phyloP scores from a whole-genome alignment of 2,888 invertebrate genomes.

The Heteromurus nitidus region DNA sequence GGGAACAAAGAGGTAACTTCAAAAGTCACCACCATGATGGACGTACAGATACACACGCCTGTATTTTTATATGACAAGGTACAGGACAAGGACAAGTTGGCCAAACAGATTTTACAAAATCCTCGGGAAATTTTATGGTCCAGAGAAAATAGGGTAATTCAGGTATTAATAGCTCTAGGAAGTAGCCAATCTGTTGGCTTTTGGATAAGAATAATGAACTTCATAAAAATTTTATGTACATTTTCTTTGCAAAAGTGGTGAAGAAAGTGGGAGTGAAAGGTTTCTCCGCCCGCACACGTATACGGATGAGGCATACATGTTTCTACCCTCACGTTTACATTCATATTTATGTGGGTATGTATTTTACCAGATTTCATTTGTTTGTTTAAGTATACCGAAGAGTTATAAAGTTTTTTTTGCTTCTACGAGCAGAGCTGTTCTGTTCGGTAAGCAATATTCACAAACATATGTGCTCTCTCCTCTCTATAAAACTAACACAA shows the following conservation, averaged over 20 bases:
- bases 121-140: constrained; percentile 34
- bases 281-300: background rate
- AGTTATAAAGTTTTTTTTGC: background rate
- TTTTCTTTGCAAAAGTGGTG: constrained; percentile 17
- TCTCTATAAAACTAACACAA: background rate
- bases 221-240: constrained; percentile 55
- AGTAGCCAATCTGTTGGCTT: constrained; percentile 56
- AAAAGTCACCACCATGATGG: too few relatives aligned
- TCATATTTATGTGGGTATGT: too few relatives aligned
- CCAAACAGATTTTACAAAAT: constrained; percentile 21
- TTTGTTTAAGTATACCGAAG: background rate
- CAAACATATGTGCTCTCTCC: too few relatives aligned
- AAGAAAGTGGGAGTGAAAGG: background rate
- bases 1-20: too few relatives aligned
- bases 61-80: too few relatives aligned
- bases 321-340: too few relatives aligned
- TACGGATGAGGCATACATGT: too few relatives aligned
- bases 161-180: constrained; percentile 44
- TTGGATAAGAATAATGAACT: constrained; percentile 54
- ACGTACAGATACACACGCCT: too few relatives aligned
- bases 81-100: too few relatives aligned
- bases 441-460: background rate
- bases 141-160: constrained; percentile 46
- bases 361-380: background rate
- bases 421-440: background rate